Conservation (phyloP, 92 coral and sea anemone genomes). For the Umimayanthus chanpuru region DNA sequence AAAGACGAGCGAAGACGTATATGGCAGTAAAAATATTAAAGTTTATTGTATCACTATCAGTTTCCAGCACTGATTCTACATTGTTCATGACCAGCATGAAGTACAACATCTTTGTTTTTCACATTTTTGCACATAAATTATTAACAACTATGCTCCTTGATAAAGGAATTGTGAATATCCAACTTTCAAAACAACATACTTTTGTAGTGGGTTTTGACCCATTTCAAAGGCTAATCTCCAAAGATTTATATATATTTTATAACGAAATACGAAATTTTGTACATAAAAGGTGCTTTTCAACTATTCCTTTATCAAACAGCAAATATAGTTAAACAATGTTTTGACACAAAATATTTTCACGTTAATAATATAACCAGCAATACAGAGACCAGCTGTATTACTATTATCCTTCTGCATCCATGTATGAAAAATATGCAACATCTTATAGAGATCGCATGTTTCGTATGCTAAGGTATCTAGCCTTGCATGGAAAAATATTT, state of each 20-base stretch:
- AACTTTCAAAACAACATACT: slow-evolving; percentile 52
- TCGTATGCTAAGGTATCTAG: slow-evolving; percentile 35
- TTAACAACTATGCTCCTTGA: slow-evolving; percentile 77
- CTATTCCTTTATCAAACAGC: slow-evolving; percentile 79
- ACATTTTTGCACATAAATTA: slow-evolving; percentile 56
- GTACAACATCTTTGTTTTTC: slow-evolving; percentile 42
- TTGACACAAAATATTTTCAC: slow-evolving; percentile 79
- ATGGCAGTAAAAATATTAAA: slow-evolving; percentile 53
- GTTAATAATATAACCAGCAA: slow-evolving; percentile 53
- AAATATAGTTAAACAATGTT: slow-evolving; percentile 56
- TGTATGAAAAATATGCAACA: slow-evolving; percentile 74
- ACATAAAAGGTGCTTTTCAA: slow-evolving; percentile 44
- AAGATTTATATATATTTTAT: slow-evolving; percentile 46
- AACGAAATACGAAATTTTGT: slow-evolving; percentile 54
- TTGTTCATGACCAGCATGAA: slow-evolving; percentile 94
- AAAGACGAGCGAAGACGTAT: slow-evolving; percentile 11
- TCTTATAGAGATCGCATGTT: slow-evolving; percentile 20
- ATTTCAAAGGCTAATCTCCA: slow-evolving; percentile 28
- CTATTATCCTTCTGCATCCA: slow-evolving; percentile 43
- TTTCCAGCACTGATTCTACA: slow-evolving; percentile 87
- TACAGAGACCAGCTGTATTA: slow-evolving; percentile 71
- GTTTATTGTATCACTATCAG: slow-evolving; percentile 68
- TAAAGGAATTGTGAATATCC: slow-evolving; percentile 65
- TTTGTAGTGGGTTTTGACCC: slow-evolving; percentile 63
- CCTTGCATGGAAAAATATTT: slow-evolving; percentile 68